Conservation (phyloP, 2,797 vertebrate species). For the Rhincodon typus region DNA sequence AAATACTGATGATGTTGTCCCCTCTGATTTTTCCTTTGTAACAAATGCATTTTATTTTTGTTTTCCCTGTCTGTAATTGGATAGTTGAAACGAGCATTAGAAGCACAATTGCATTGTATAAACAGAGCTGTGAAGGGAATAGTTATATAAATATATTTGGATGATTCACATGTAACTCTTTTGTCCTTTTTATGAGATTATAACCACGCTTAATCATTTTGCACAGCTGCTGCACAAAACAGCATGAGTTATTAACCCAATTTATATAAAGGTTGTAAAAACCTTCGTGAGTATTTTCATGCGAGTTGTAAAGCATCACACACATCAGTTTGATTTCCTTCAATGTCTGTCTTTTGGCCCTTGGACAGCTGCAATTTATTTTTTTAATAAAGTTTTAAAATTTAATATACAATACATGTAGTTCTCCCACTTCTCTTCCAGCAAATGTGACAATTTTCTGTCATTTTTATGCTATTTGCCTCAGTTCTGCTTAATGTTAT, state of each 20-base stretch:
- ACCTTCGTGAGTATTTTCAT: neutral
- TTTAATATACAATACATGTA: neutral
- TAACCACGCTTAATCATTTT: neutral
- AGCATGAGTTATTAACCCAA: neutral
- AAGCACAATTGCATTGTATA: neutral
- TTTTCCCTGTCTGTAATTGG: neutral
- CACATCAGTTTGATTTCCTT: neutral
- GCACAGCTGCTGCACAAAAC: neutral
- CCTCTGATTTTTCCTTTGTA: neutral
- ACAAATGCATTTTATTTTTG: neutral
- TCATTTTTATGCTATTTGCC: neutral
- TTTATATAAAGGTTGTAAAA: slow-evolving; percentile 16
- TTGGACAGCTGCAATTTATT: neutral
- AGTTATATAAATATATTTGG: neutral
- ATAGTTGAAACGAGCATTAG: neutral
- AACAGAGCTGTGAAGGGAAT: neutral
- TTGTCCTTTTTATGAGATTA: slow-evolving; percentile 15
- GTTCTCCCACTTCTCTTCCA: neutral
- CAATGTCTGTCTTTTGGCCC: neutral
- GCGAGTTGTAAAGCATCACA: neutral
- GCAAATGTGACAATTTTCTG: neutral
- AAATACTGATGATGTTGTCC: neutral
- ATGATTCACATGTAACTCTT: neutral
- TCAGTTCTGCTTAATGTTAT: neutral
- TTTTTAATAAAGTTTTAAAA: slow-evolving; percentile 13